Evolutionary conservation across 2,113 vertebrate species (phyloP), one percentile per base, ranked within the genome.

Genomic region (Phyllostomus discolor): DNA sequence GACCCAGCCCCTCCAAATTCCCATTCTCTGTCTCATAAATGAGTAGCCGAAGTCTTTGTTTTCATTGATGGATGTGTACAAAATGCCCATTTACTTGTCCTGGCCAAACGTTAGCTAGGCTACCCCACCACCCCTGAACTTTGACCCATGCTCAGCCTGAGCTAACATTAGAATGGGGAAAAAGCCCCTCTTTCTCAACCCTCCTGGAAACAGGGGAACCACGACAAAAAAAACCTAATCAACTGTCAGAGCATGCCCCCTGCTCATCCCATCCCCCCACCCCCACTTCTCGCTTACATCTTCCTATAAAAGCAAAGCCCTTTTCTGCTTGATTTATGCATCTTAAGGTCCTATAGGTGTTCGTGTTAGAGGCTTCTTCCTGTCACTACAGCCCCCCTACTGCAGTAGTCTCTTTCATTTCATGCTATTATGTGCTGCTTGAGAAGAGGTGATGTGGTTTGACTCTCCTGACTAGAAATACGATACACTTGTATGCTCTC

Each of bases 251-350:
- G 33, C 24, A 35, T 1, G 4, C 5, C 5, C 57, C 5, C 88
- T 70, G 46, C 41, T 64, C 33, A 9, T 12, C 24, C 31, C 10
- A 19, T 1, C 1, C 16, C 8, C 10, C 28, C 15, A 5, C 0
- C 16, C 17, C 1, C 66, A 9, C 4, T 73, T 75, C 24, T 46
- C 33, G 5, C 70, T 66, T 69, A 26, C 9, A n/a, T 38, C 31
- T 88, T 50, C 10, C 54, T 24, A 0, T 70, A 33, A 79, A 83
- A 92, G 59, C 2, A 20, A 90, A 86, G n/a, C 20, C 50, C 9
- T 17, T 66, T 69, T 64, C 41, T 73, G 11, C 17, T 41, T 50
- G 59, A 54, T 24, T 20, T 35, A 5, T 1, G n/a, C 22, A 48
- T 22, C 41, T 81, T 52, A 20, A 24, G 59, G 35, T 70, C n/a